These are phyloP conservation scores for Rhodophaea formosa DNA, from an alignment of 2,888 invertebrate genomes.

Conservation along the genomic window DNA sequence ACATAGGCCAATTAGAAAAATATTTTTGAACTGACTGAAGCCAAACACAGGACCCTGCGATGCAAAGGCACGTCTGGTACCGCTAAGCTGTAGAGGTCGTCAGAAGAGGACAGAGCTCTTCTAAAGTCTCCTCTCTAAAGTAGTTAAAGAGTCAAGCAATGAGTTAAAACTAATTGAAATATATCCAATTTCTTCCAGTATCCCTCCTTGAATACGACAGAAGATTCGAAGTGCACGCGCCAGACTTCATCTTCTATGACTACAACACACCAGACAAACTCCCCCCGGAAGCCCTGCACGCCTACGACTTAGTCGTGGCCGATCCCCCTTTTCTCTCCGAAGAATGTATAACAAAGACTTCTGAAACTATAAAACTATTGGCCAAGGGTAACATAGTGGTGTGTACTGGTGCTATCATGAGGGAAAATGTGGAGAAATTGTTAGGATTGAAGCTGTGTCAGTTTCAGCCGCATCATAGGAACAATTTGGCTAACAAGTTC, in stretches of 20 bases:
- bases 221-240: slow-evolving; percentile 89
- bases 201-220: slow-evolving; percentile 91
- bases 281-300: slow-evolving; percentile 78
- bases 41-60: no score
- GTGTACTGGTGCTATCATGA: slow-evolving; percentile 94
- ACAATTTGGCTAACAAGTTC: slow-evolving; percentile 96
- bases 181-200: slow-evolving; percentile 85
- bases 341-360: slow-evolving; percentile 93
- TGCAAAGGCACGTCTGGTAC: no score
- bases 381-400: slow-evolving; percentile 89
- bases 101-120: no score
- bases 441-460: slow-evolving; percentile 83
- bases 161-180: no score
- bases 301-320: slow-evolving; percentile 92
- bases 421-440: slow-evolving; percentile 83
- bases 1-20: no score
- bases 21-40: no score
- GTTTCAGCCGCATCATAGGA: slow-evolving; percentile 91
- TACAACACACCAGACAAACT: slow-evolving; percentile 89
- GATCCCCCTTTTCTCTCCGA: slow-evolving; percentile 98
- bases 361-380: slow-evolving; percentile 88
- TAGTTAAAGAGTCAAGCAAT: no score
- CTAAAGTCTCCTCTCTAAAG: background rate
- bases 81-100: no score
- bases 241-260: slow-evolving; percentile 92